A percentile compares a stretch with the other conserved stretches of the same genome.
These are phyloP conservation scores for Uloborus diversus DNA, from an alignment of 1,140 invertebrate species.

Conservation along the genomic window DNA sequence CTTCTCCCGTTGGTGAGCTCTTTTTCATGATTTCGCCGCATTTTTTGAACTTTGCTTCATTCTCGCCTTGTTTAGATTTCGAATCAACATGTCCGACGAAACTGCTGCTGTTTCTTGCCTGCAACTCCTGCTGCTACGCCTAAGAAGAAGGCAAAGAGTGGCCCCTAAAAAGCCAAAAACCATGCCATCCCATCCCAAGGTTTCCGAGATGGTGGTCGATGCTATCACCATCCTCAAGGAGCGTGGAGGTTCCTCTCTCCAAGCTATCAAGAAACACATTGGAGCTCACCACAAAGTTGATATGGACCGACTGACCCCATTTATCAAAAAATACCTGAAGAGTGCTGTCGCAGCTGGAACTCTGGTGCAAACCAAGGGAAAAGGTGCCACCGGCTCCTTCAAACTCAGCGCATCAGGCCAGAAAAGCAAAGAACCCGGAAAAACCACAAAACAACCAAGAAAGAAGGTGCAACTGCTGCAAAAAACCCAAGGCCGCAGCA, in stretches of 20 bases:
- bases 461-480: constrained; percentile 47
- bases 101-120: no score
- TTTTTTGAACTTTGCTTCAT: no score
- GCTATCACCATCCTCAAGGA: constrained; percentile 71
- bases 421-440: constrained; percentile 6
- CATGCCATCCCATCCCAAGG: constrained; percentile 62
- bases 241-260: constrained; percentile 60
- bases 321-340: constrained; percentile 61
- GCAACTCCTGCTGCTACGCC: constrained; percentile 33
- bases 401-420: constrained; percentile 36
- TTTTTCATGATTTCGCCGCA: no score
- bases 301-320: constrained; percentile 60
- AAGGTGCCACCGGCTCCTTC: constrained; percentile 61
- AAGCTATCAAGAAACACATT: constrained; percentile 63
- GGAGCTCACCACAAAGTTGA: constrained; percentile 61
- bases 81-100: no score
- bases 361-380: constrained; percentile 59
- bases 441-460: no score
- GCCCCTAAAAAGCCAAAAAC: constrained; percentile 57
- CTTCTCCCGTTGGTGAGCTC: no score
- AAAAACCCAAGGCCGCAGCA: constrained; percentile 47
- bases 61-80: no score
- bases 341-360: constrained; percentile 55
- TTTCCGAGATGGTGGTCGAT: constrained; percentile 66
- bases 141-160: constrained; percentile 52